phyloP scores from a whole-genome alignment of 2,113 vertebrate species.

The Chiloscyllium plagiosum region DNA sequence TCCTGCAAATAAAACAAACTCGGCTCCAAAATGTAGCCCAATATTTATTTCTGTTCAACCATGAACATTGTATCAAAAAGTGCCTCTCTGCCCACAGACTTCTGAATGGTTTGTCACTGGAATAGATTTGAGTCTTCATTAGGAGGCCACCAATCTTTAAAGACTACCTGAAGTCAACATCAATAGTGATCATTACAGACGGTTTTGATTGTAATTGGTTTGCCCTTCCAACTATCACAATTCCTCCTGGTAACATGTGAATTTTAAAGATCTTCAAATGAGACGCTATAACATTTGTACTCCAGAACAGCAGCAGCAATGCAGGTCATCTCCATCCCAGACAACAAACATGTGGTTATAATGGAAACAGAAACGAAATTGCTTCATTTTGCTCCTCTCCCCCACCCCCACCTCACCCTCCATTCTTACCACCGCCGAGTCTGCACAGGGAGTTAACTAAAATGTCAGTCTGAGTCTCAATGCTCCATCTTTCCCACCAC shows the following conservation, averaged over 20 bases:
- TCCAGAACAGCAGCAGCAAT: background rate
- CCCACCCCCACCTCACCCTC: too few relatives aligned
- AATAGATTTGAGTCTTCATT: background rate
- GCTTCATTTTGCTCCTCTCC: background rate
- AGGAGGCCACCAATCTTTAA: background rate
- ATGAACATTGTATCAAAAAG: background rate
- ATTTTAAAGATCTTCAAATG: background rate
- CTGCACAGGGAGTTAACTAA: background rate
- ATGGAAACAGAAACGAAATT: background rate
- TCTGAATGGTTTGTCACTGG: background rate
- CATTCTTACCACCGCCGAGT: background rate
- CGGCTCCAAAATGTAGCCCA: too few relatives aligned
- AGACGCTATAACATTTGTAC: background rate
- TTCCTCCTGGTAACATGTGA: background rate
- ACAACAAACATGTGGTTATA: background rate
- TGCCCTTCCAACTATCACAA: slow-evolving; percentile 17
- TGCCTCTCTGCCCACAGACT: background rate
- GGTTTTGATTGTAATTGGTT: background rate
- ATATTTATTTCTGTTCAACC: background rate
- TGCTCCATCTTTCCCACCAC: background rate
- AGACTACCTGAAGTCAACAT: background rate
- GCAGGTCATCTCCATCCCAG: background rate
- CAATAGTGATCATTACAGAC: background rate
- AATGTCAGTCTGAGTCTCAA: background rate
- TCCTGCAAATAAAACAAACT: too few relatives aligned